Evolutionary conservation across 1,140 invertebrate genomes (phyloP), one percentile per base, ranked within the genome.

Genomic region (Brachionus angularis): DNA sequence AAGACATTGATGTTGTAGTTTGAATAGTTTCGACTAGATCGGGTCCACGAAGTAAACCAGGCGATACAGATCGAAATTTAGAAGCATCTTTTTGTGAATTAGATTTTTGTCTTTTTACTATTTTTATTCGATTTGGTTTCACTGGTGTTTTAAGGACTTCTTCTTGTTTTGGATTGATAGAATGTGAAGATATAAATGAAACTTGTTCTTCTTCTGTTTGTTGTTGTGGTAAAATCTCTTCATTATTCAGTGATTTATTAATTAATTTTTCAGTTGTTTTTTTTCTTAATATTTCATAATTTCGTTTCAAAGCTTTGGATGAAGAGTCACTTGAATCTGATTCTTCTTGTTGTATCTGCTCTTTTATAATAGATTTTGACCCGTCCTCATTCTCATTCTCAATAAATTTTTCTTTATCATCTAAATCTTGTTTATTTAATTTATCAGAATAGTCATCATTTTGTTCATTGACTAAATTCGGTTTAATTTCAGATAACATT

Each of bases 1-100:
- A 67, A 12, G 62, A 67, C 62, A 67, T 67, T n/a, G 62, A 67
- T 4, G 62, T 67, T 16, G 62, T 67, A 0, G 62, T 67, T 12
- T 67, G 8, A 18, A 67, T 34, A n/a, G 62, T 67, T 47, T 67
- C 62, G n/a, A 67, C 7, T 1, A 67, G 3, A 21, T 67, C 62
- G 2, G 53, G 53, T 31, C 62, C 42, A n/a, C 62, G 42, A 18
- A 67, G 21, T 31, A 67, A 10, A n/a, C 62, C 62, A 12, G 62
- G 62, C 23, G 62, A 67, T 7, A 46, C 62, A 0, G 62, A 67
- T 0, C 62, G 29, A 50, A 23, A 46, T 21, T 34, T 46, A 12
- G 42, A 42, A 16, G 39, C 12, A n/a, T 67, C 62, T 21, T 50
- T 46, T 25, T 39, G 12, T 16, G 42, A 2, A 36, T 42, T 42